These are phyloP conservation scores for Apotomis capreana DNA, from an alignment of 2,888 invertebrate species.

Conservation along the genomic window DNA sequence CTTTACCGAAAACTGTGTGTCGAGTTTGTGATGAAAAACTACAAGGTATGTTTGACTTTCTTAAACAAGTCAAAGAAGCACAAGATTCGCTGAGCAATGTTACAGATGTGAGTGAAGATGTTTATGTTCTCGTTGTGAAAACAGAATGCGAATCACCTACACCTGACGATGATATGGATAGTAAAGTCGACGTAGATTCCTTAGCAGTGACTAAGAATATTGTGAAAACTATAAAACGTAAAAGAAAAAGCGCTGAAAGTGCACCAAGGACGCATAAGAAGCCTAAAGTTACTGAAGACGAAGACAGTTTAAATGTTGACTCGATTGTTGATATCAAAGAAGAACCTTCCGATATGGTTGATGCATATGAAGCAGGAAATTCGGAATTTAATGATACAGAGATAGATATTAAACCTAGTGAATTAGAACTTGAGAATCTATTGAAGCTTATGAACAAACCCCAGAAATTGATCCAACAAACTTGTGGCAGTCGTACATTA, in stretches of 20 bases:
- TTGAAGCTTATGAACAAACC: not conserved
- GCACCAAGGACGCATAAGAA: too few relatives aligned
- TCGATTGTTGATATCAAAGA: conserved; percentile 8
- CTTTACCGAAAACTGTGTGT: conserved; percentile 12
- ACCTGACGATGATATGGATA: too few relatives aligned
- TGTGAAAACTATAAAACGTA: too few relatives aligned
- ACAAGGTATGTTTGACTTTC: conserved; percentile 5
- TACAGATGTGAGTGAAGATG: not conserved
- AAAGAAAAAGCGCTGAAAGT: too few relatives aligned
- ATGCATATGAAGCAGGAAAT: not conserved
- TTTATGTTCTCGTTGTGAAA: not conserved
- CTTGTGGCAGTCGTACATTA: too few relatives aligned
- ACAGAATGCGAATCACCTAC: not conserved
- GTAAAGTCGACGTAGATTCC: not conserved
- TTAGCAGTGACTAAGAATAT: not conserved
- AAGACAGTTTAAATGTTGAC: not conserved
- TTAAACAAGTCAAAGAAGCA: conserved; percentile 21
- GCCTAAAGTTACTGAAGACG: too few relatives aligned
- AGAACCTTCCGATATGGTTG: not conserved
- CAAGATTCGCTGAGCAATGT: not conserved
- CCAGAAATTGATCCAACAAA: too few relatives aligned
- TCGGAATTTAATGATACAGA: conserved; percentile 2
- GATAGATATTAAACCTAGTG: conserved; percentile 6
- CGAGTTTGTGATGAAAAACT: conserved; percentile 5
- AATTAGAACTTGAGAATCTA: not conserved